phyloP scores from a whole-genome alignment of 1,140 invertebrate species.

The Bursaphelenchus mucronatus region DNA sequence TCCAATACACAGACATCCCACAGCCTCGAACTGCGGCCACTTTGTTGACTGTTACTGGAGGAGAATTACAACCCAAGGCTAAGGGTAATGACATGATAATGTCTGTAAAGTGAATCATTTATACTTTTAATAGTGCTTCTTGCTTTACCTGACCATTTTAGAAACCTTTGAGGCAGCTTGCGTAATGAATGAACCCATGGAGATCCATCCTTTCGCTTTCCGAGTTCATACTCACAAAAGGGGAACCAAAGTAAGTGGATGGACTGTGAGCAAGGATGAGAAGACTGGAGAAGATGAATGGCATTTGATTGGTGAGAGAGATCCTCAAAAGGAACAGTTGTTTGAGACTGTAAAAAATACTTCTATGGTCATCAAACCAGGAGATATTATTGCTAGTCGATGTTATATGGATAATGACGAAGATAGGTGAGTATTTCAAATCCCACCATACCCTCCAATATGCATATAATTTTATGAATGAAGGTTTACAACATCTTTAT shows the following conservation, averaged over 20 bases:
- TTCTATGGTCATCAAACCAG: conserved; percentile 64
- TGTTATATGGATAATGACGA: conserved; percentile 81
- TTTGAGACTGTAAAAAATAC: conserved; percentile 79
- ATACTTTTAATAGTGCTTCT: background rate
- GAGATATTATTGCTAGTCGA: conserved; percentile 78
- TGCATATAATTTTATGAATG: background rate
- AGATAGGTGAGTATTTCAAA: conserved; percentile 69
- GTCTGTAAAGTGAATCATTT: conserved; percentile 19
- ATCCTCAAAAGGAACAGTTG: conserved; percentile 84
- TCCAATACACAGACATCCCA: conserved; percentile 52
- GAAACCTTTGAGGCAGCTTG: conserved; percentile 86
- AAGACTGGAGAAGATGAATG: conserved; percentile 25
- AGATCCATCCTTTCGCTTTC: conserved; percentile 86
- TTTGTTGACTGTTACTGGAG: conserved; percentile 53
- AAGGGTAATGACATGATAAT: conserved; percentile 22
- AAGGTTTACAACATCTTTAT: background rate
- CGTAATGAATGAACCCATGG: conserved; percentile 73
- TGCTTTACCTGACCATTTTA: conserved; percentile 39
- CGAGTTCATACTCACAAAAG: conserved; percentile 81
- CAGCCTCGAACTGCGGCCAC: conserved; percentile 50
- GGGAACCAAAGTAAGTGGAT: conserved; percentile 68
- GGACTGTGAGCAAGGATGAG: conserved; percentile 35
- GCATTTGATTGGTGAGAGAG: conserved; percentile 77
- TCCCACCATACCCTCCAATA: background rate
- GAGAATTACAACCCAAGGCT: conserved; percentile 34